These are phyloP conservation scores for Herminia tarsipennalis DNA, from an alignment of 2,888 invertebrate species.

Conservation along the genomic window DNA sequence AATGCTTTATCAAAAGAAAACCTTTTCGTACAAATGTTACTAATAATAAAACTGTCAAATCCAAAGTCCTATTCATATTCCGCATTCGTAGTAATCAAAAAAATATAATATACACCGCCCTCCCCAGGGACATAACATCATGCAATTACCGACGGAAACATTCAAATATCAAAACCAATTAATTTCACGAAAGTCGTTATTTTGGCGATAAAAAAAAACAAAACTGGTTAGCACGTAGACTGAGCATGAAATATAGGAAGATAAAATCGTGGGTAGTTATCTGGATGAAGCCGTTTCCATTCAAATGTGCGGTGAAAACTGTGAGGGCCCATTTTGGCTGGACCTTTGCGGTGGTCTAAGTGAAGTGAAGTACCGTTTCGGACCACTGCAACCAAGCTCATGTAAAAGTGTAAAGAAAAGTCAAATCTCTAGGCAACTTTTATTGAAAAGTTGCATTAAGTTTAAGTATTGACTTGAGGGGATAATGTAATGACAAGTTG, in stretches of 20 bases:
- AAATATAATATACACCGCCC: slow-evolving; percentile 4
- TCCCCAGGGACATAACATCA: slow-evolving; percentile 12
- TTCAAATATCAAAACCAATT: slow-evolving; percentile 36
- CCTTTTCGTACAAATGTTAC: neutral
- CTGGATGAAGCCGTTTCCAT: slow-evolving; percentile 79
- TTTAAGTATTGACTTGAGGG: too few relatives aligned
- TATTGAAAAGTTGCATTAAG: too few relatives aligned
- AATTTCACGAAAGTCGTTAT: slow-evolving; percentile 26
- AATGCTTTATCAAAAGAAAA: neutral
- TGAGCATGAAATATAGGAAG: slow-evolving; percentile 69
- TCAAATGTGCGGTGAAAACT: slow-evolving; percentile 76
- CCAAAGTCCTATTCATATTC: neutral
- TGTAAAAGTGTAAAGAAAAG: too few relatives aligned
- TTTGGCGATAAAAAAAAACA: slow-evolving; percentile 38
- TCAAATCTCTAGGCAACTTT: too few relatives aligned
- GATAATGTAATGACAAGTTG: too few relatives aligned
- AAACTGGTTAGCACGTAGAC: slow-evolving; percentile 51
- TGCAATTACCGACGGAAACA: slow-evolving; percentile 27
- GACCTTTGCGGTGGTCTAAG: slow-evolving; percentile 54
- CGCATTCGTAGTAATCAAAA: slow-evolving; percentile 4
- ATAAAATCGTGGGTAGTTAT: slow-evolving; percentile 72
- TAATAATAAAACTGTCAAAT: neutral
- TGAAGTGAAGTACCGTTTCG: slow-evolving; percentile 10
- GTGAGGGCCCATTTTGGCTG: slow-evolving; percentile 65
- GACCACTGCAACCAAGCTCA: too few relatives aligned